Percentiles rank a stretch among this genome's conserved stretches.
Conservation (phyloP, 2,888 invertebrate genomes). For the Rutpela maculata region DNA sequence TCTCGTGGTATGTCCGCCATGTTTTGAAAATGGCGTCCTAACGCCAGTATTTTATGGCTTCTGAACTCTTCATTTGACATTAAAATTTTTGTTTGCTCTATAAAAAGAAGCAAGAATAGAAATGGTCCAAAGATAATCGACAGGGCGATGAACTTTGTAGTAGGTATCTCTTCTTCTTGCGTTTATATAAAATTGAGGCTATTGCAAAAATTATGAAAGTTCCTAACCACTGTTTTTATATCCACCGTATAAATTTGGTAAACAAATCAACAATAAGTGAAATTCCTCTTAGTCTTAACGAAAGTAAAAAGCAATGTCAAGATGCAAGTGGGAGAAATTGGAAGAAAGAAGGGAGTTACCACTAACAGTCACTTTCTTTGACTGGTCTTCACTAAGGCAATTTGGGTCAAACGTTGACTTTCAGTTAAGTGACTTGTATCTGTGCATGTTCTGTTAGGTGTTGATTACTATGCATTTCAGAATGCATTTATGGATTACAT, state of each 20-base stretch:
- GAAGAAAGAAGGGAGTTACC: slow-evolving; percentile 69
- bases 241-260: slow-evolving; percentile 10
- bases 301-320: slow-evolving; percentile 70
- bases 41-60: no score
- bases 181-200: not conserved
- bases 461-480: slow-evolving; percentile 57
- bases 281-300: slow-evolving; percentile 66
- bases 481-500: slow-evolving; percentile 63
- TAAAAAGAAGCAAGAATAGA: no score
- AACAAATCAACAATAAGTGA: slow-evolving; percentile 61
- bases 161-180: not conserved
- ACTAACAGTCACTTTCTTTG: slow-evolving; percentile 72
- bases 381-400: slow-evolving; percentile 68
- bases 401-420: slow-evolving; percentile 72
- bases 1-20: no score
- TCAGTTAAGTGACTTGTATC: slow-evolving; percentile 64
- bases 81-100: no score
- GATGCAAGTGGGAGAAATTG: slow-evolving; percentile 71
- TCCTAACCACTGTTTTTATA: slow-evolving; percentile 1
- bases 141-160: no score
- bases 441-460: slow-evolving; percentile 62
- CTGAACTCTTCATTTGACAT: no score
- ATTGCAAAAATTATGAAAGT: not conserved
- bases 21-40: no score
- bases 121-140: no score